Evolutionary conservation across 2,113 vertebrate species (phyloP).

Genomic region (Tragulus kanchil): DNA sequence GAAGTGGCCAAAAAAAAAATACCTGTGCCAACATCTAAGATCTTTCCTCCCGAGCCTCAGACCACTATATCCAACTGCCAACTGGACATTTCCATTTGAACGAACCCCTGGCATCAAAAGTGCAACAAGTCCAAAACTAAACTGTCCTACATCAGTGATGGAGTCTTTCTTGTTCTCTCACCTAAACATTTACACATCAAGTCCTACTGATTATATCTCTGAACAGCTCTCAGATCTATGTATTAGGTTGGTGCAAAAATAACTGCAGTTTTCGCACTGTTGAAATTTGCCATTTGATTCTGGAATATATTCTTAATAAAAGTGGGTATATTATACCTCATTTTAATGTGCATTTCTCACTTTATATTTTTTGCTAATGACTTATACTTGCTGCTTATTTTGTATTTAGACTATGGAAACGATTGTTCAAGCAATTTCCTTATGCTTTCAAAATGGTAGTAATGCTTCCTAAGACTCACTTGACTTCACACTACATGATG

Average conservation of each 20-base stretch:
- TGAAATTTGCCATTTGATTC: neutral
- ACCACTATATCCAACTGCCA: neutral
- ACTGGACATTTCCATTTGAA: neutral
- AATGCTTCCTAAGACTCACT: neutral
- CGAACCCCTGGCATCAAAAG: neutral
- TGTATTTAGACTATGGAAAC: neutral
- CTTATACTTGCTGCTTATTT: neutral
- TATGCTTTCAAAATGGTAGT: neutral
- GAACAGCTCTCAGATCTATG: neutral
- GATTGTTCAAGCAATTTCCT: neutral
- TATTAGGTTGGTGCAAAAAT: neutral
- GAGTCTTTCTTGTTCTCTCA: slow-evolving; percentile 33
- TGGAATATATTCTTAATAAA: neutral
- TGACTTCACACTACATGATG: neutral
- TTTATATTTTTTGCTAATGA: neutral
- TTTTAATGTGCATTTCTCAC: neutral
- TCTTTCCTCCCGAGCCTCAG: neutral
- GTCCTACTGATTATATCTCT: neutral
- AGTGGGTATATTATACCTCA: neutral
- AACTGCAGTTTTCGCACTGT: neutral
- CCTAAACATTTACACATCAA: slow-evolving; percentile 1
- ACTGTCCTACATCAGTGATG: neutral
- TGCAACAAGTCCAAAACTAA: neutral
- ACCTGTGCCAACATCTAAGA: neutral
- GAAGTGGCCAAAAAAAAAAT: too few species aligned